Percentiles rank a stretch among this genome's conserved stretches.
phyloP scores from a whole-genome alignment of 2,797 vertebrate species.

The Artibeus jamaicensis region DNA sequence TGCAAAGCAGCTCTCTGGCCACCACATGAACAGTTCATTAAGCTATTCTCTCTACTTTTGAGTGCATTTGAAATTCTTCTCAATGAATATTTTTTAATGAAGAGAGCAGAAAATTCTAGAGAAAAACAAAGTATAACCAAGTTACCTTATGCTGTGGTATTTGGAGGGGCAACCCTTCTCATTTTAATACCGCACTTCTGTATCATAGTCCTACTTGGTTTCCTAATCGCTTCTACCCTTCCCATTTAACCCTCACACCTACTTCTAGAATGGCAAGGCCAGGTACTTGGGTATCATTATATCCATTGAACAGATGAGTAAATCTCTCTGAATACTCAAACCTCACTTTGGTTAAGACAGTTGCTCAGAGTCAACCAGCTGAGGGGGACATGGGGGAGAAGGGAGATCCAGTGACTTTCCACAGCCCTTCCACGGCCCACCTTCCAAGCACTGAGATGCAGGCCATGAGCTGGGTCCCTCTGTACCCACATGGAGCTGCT shows the following conservation, averaged over 20 bases:
- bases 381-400: not conserved
- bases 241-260: not conserved
- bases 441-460: not conserved
- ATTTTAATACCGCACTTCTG: not conserved
- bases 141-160: too few species aligned
- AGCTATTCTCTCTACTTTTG: not conserved
- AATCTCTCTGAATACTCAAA: not conserved
- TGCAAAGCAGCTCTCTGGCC: not conserved
- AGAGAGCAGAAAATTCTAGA: not conserved
- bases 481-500: not conserved
- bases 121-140: not conserved
- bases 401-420: not conserved
- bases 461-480: not conserved
- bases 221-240: not conserved
- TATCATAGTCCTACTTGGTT: not conserved
- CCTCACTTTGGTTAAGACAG: not conserved
- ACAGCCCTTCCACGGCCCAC: fast-evolving
- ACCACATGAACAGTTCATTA: not conserved
- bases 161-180: not conserved
- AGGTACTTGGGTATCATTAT: not conserved
- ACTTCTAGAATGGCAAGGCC: not conserved
- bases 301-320: not conserved
- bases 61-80: not conserved
- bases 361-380: not conserved
- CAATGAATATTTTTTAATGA: not conserved